Evolutionary conservation across 2,797 vertebrate genomes (phyloP).

Genomic region (Hapalemur alaotrensis): DNA sequence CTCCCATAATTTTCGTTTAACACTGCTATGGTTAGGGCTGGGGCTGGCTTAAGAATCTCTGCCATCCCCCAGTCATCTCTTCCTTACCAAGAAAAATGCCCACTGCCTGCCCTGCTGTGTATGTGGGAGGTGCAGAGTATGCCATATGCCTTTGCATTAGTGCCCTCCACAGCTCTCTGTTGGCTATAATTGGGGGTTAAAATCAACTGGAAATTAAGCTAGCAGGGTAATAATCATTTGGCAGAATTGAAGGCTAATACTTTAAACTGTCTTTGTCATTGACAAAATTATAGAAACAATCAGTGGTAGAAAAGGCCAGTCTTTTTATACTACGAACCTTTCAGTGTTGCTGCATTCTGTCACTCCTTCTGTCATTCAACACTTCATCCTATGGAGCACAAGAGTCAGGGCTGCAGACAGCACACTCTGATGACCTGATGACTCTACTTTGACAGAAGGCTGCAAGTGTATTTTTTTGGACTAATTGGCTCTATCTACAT

Average conservation of each 20-base stretch:
- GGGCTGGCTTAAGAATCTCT: not conserved
- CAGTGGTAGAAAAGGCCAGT: not conserved
- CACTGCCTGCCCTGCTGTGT: not conserved
- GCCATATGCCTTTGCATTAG: not conserved
- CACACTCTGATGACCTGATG: not conserved
- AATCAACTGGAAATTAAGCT: not conserved
- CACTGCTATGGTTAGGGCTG: not conserved
- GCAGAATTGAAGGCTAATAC: not conserved
- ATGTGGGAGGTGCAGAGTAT: not conserved
- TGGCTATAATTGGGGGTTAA: not conserved
- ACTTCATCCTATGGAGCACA: not conserved
- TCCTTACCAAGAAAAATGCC: not conserved
- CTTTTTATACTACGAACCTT: not conserved
- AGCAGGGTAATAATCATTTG: not conserved
- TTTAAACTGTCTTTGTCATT: constrained; percentile 21
- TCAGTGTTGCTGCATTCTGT: not conserved
- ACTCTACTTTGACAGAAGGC: not conserved
- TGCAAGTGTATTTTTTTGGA: not conserved
- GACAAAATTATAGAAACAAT: not conserved
- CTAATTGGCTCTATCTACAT: not conserved
- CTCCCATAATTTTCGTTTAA: not conserved
- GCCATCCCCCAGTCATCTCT: not conserved
- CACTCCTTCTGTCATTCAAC: not conserved
- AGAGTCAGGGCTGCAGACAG: not conserved
- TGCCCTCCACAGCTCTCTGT: not conserved